phyloP scores from a whole-genome alignment of 1,140 invertebrate species.

The Pseudomyrmex sp. region DNA sequence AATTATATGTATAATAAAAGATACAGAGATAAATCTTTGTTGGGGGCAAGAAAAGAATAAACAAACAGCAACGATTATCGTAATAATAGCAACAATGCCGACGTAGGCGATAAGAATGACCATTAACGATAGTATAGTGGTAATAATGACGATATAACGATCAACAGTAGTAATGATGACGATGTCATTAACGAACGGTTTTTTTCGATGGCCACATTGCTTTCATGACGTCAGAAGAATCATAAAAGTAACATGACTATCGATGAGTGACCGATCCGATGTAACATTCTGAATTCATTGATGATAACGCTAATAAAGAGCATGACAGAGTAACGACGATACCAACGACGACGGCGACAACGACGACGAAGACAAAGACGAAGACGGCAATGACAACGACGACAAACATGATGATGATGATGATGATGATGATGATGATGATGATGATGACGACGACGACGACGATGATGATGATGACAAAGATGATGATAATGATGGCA shows the following conservation, averaged over 20 bases:
- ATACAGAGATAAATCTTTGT: slow-evolving; percentile 2
- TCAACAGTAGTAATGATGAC: too few species aligned
- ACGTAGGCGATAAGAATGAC: slow-evolving; percentile 20
- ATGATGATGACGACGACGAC: neutral
- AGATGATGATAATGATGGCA: neutral
- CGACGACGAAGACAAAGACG: slow-evolving; percentile 9
- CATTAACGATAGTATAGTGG: neutral
- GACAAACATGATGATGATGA: neutral
- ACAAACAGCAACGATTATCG: slow-evolving; percentile 29
- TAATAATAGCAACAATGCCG: slow-evolving; percentile 38
- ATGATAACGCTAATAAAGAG: too few species aligned
- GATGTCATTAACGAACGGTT: too few species aligned
- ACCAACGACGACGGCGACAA: slow-evolving; percentile 15
- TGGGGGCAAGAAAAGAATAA: slow-evolving; percentile 9
- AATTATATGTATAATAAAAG: slow-evolving; percentile 11
- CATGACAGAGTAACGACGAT: too few species aligned
- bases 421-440: neutral
- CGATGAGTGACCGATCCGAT: too few species aligned
- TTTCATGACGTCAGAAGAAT: too few species aligned
- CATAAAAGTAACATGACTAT: too few species aligned
- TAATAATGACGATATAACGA: neutral
- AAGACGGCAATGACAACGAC: slow-evolving; percentile 4
- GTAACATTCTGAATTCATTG: too few species aligned
- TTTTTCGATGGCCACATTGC: too few species aligned
- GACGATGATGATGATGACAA: neutral